Percentiles rank a stretch among this genome's conserved stretches.
These are phyloP conservation scores for Cerceris ruficornis DNA, from an alignment of 2,888 invertebrate species.

Conservation along the genomic window DNA sequence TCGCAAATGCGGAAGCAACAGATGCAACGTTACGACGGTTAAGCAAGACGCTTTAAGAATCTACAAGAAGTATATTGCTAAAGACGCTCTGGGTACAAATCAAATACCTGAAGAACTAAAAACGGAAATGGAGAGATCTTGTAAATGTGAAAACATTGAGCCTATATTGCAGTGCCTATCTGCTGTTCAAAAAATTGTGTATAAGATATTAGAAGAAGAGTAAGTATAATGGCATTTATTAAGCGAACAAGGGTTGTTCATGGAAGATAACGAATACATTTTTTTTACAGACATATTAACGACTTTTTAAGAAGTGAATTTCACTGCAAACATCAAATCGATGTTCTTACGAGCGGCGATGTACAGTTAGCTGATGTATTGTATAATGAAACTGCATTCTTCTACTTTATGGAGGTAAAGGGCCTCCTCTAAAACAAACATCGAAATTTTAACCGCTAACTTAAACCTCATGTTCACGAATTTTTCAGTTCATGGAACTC, in stretches of 20 bases:
- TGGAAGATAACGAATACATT: conserved; percentile 1
- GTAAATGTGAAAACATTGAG: conserved; percentile 86
- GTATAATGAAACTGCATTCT: conserved; percentile 94
- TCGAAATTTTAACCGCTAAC: conserved; percentile 12
- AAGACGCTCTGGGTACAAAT: conserved; percentile 86
- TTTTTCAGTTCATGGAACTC: conserved; percentile 91
- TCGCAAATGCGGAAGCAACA: conserved; percentile 50
- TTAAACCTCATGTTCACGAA: background rate
- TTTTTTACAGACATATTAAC: conserved; percentile 85
- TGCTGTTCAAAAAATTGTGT: conserved; percentile 87
- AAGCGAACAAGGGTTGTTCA: background rate
- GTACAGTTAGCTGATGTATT: conserved; percentile 93
- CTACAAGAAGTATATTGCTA: conserved; percentile 90
- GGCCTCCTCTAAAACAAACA: background rate
- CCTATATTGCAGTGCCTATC: conserved; percentile 88
- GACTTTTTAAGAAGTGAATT: conserved; percentile 93
- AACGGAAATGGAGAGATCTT: conserved; percentile 85
- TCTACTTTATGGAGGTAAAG: conserved; percentile 94
- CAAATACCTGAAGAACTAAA: conserved; percentile 85
- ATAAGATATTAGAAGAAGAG: conserved; percentile 87
- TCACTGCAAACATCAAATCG: conserved; percentile 96
- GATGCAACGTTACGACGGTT: conserved; percentile 64
- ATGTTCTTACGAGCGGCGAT: conserved; percentile 91
- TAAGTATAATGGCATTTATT: conserved; percentile 76
- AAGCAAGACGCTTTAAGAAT: conserved; percentile 86